Evolutionary conservation across 2,888 invertebrate species (phyloP).

Genomic region (Herminia tarsipennalis): DNA sequence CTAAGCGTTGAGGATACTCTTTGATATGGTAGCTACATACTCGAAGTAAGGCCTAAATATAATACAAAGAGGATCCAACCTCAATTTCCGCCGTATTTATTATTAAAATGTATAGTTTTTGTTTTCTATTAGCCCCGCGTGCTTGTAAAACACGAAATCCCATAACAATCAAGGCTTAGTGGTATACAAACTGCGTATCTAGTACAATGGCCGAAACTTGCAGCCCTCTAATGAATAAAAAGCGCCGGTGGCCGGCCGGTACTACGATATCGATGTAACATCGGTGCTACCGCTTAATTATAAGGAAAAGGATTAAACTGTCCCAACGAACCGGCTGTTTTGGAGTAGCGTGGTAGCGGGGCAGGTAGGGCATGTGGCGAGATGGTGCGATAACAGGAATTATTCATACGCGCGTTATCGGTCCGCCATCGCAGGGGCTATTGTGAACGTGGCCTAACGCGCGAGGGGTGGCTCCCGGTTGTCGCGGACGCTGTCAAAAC

Average conservation of each 20-base stretch:
- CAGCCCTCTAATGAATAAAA: slow-evolving; percentile 82
- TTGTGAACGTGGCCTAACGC: slow-evolving; percentile 78
- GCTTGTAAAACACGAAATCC: slow-evolving; percentile 73
- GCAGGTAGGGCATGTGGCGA: slow-evolving; percentile 85
- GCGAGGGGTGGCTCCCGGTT: slow-evolving; percentile 80
- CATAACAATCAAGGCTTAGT: slow-evolving; percentile 77
- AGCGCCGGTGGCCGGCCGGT: slow-evolving; percentile 67
- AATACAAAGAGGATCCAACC: slow-evolving; percentile 52
- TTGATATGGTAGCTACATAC: not conserved
- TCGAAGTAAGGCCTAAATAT: slow-evolving; percentile 31
- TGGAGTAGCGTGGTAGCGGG: slow-evolving; percentile 70
- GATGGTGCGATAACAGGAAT: slow-evolving; percentile 84
- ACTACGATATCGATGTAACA: slow-evolving; percentile 53
- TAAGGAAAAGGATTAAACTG: slow-evolving; percentile 48
- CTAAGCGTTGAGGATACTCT: too few species aligned
- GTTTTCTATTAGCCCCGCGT: slow-evolving; percentile 65
- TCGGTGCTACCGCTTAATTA: slow-evolving; percentile 40
- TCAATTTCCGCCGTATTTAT: slow-evolving; percentile 64
- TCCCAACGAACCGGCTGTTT: slow-evolving; percentile 56
- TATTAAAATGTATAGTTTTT: slow-evolving; percentile 56
- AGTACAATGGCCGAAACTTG: slow-evolving; percentile 79
- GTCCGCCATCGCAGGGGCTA: slow-evolving; percentile 80
- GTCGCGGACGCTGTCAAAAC: slow-evolving; percentile 81
- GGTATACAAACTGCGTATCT: slow-evolving; percentile 75
- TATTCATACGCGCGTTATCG: slow-evolving; percentile 85